Conservation (phyloP, 2,888 invertebrate species). For the Heliconius erato region DNA sequence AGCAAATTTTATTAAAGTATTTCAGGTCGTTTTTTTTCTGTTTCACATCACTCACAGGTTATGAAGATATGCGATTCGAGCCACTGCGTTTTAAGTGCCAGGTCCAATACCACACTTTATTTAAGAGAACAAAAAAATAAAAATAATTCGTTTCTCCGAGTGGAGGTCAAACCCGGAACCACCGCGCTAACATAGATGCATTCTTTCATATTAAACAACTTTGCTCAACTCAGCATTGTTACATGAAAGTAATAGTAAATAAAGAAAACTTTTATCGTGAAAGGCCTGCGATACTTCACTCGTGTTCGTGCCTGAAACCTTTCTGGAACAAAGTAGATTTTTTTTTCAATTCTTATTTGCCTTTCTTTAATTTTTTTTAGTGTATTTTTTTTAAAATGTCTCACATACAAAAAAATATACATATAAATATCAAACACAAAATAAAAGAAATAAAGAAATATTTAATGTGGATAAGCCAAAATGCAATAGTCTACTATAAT, state of each 20-base stretch:
- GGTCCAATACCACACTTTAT: too few relatives aligned
- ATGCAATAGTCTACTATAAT: too few relatives aligned
- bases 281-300: constrained; percentile 15
- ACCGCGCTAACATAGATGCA: neutral
- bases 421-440: too few relatives aligned
- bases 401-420: too few relatives aligned
- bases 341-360: neutral
- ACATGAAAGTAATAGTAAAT: constrained; percentile 16
- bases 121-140: neutral
- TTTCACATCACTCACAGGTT: too few relatives aligned
- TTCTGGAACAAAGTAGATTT: constrained; percentile 2
- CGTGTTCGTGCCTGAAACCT: neutral
- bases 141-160: neutral
- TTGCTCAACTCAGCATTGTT: neutral
- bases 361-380: neutral
- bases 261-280: constrained; percentile 11
- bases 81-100: too few relatives aligned
- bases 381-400: neutral
- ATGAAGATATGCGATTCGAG: too few relatives aligned
- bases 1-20: too few relatives aligned
- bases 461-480: too few relatives aligned
- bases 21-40: too few relatives aligned
- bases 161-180: neutral
- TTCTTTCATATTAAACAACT: neutral
- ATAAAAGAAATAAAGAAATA: too few relatives aligned